These are phyloP conservation scores for Tetrao urogallus DNA, from an alignment of 2,113 vertebrate species.

Conservation along the genomic window DNA sequence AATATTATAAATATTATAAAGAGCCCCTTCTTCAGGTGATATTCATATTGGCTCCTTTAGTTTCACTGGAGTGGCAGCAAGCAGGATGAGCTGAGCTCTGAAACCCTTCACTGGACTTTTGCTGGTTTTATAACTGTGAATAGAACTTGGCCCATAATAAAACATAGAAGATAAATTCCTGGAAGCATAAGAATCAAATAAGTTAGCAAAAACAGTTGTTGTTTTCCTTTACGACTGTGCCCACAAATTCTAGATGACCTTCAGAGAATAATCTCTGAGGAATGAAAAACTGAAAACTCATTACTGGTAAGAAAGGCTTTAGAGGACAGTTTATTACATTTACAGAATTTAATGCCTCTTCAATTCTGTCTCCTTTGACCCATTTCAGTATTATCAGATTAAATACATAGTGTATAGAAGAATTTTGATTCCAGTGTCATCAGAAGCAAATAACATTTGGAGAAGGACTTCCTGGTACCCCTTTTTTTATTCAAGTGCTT, in stretches of 20 bases:
- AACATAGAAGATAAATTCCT: neutral
- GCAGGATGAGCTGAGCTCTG: neutral
- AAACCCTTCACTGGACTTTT: neutral
- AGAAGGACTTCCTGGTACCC: neutral
- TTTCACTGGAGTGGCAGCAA: neutral
- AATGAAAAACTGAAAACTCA: constrained; percentile 45
- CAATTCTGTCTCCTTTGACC: constrained; percentile 42
- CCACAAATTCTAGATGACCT: constrained; percentile 12
- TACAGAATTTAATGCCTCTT: constrained; percentile 54
- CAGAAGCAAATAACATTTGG: constrained; percentile 45
- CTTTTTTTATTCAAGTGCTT: neutral
- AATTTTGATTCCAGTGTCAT: constrained; percentile 20
- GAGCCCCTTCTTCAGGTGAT: neutral
- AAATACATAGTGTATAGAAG: constrained; percentile 26
- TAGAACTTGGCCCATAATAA: neutral
- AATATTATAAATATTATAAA: neutral
- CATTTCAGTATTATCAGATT: constrained; percentile 30
- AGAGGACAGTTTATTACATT: constrained; percentile 59
- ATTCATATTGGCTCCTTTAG: neutral
- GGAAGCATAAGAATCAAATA: neutral
- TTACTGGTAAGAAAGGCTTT: constrained; percentile 43
- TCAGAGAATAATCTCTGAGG: constrained; percentile 36
- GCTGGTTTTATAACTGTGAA: neutral
- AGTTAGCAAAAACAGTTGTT: neutral
- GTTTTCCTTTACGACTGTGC: neutral